Percentiles rank a stretch among this genome's conserved stretches.
These are phyloP conservation scores for Polietes domitor DNA, from an alignment of 2,888 invertebrate species.

Conservation along the genomic window DNA sequence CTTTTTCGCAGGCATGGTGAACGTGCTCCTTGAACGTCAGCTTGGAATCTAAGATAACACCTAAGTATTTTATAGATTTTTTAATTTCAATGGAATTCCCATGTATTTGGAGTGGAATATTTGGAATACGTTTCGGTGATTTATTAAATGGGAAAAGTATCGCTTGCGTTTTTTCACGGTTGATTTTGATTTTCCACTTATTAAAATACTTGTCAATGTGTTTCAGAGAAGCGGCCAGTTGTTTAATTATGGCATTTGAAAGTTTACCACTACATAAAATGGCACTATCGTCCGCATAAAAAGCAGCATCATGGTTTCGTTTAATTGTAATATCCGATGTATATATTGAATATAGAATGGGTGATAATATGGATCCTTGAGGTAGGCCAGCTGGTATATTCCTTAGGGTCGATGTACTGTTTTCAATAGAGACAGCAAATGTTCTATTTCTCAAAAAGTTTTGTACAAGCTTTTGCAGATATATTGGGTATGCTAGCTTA, in stretches of 20 bases:
- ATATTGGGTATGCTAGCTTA: no score
- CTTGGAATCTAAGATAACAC: conserved; percentile 32
- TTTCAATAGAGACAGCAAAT: no score
- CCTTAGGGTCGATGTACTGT: no score
- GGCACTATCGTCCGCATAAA: conserved; percentile 48
- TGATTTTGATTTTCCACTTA: conserved; percentile 46
- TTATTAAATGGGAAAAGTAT: conserved; percentile 40
- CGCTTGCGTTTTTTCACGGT: conserved; percentile 25
- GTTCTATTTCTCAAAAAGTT: no score
- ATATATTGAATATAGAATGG: conserved; percentile 36
- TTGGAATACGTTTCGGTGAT: conserved; percentile 35
- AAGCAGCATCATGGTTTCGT: conserved; percentile 2
- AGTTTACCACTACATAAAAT: conserved; percentile 14
- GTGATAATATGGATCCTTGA: conserved; percentile 47
- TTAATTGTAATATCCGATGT: conserved; percentile 12
- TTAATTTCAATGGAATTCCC: conserved; percentile 3
- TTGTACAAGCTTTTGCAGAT: no score
- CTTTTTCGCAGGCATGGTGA: conserved; percentile 20
- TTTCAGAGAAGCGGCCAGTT: conserved; percentile 39
- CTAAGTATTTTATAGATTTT: conserved; percentile 33
- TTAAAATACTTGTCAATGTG: conserved; percentile 28
- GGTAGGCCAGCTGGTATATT: no score
- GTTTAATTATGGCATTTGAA: conserved; percentile 22
- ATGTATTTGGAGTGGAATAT: not conserved
- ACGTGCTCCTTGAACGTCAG: conserved; percentile 25